A percentile compares a stretch with the other conserved stretches of the same genome.
These are phyloP conservation scores for Zaprionus africanus DNA, from an alignment of 1,140 invertebrate species.

Conservation along the genomic window DNA sequence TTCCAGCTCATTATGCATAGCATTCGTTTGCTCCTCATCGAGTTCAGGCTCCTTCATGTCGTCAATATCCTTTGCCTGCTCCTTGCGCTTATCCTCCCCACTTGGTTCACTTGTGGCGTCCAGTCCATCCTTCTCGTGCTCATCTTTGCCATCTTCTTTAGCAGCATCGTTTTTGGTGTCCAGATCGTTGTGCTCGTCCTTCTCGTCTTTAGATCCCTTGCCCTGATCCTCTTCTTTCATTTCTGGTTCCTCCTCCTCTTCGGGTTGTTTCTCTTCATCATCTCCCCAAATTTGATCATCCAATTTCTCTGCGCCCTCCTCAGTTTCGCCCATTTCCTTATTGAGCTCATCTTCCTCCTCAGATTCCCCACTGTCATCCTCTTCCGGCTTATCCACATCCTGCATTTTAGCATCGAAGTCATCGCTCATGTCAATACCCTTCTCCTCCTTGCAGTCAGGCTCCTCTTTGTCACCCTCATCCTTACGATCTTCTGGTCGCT, in stretches of 20 bases:
- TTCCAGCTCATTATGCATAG: conserved; percentile 92
- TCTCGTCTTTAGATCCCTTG: conserved; percentile 90
- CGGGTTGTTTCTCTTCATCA: conserved; percentile 89
- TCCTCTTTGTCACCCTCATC: conserved; percentile 84
- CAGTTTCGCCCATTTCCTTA: conserved; percentile 98
- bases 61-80: conserved; percentile 80
- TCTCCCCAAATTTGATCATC: conserved; percentile 96
- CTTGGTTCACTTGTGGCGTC: conserved; percentile 83
- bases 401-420: conserved; percentile 89
- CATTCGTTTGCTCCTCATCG: conserved; percentile 94
- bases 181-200: conserved; percentile 88
- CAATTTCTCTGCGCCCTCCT: conserved; percentile 91
- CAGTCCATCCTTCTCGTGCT: conserved; percentile 84
- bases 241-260: conserved; percentile 86
- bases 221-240: conserved; percentile 87
- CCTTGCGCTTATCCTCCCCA: conserved; percentile 72
- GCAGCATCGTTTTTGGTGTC: conserved; percentile 86
- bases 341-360: conserved; percentile 92
- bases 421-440: conserved; percentile 87
- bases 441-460: conserved; percentile 94
- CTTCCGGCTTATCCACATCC: conserved; percentile 90
- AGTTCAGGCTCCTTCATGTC: conserved; percentile 90
- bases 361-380: conserved; percentile 88
- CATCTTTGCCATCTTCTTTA: conserved; percentile 85
- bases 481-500: conserved; percentile 89